Percentiles rank a stretch among this genome's conserved stretches.
These are phyloP conservation scores for Eristalinus sepulchralis DNA, from an alignment of 2,888 invertebrate genomes.

Conservation along the genomic window DNA sequence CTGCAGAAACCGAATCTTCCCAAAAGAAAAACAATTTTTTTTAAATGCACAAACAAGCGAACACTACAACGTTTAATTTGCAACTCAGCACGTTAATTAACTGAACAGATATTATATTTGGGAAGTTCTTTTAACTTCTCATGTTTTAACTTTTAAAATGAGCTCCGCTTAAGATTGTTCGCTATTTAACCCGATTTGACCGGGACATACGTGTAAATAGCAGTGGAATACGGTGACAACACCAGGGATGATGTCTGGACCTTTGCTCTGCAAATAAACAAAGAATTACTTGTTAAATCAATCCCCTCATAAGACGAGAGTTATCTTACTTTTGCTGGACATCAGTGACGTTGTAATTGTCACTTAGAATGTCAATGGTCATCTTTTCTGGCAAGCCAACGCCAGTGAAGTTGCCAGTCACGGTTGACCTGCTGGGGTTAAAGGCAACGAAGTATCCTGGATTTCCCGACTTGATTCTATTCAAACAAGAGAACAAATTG, in stretches of 20 bases:
- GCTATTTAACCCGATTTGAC: slow-evolving; percentile 75
- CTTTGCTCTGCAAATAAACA: slow-evolving; percentile 82
- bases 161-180: neutral
- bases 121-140: neutral
- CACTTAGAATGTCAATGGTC: slow-evolving; percentile 84
- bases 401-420: slow-evolving; percentile 83
- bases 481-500: slow-evolving; percentile 8
- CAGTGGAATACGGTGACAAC: slow-evolving; percentile 84
- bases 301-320: neutral
- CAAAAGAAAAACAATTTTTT: neutral
- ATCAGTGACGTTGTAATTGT: slow-evolving; percentile 80
- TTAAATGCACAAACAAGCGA: slow-evolving; percentile 61
- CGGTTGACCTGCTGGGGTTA: slow-evolving; percentile 83
- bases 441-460: slow-evolving; percentile 88
- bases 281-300: neutral
- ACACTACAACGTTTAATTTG: slow-evolving; percentile 57
- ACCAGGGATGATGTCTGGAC: slow-evolving; percentile 82
- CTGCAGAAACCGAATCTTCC: neutral
- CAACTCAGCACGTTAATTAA: slow-evolving; percentile 28
- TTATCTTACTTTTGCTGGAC: slow-evolving; percentile 74
- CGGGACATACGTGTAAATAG: slow-evolving; percentile 88
- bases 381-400: slow-evolving; percentile 83
- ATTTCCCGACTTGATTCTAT: slow-evolving; percentile 87
- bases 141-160: slow-evolving; percentile 5
- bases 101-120: slow-evolving; percentile 24